Percentiles rank a stretch among this genome's conserved stretches.
Conservation (phyloP, 2,113 vertebrate genomes). For the Carlito syrichta region DNA sequence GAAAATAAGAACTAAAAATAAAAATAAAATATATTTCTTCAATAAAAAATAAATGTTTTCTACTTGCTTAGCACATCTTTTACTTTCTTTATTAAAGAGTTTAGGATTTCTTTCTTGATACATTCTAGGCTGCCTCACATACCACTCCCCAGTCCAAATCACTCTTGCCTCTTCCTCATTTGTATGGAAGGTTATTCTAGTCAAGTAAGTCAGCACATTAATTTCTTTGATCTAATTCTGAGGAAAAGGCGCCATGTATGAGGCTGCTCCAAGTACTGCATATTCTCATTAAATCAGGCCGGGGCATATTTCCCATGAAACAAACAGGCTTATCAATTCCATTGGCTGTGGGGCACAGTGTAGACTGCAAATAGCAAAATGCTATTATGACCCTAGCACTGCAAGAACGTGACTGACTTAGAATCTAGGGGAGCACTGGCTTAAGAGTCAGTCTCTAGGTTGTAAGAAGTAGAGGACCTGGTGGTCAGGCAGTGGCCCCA, state of each 20-base stretch:
- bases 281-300: background rate
- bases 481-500: background rate
- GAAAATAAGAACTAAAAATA: conserved; percentile 1
- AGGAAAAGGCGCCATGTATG: background rate
- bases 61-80: background rate
- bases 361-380: background rate
- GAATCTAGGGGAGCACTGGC: background rate
- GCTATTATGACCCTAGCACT: background rate
- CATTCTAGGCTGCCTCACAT: background rate
- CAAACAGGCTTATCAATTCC: background rate
- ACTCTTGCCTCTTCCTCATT: background rate
- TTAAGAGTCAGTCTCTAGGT: background rate
- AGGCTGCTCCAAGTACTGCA: background rate
- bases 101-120: background rate
- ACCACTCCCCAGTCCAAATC: background rate
- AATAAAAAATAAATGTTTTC: background rate
- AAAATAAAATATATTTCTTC: conserved; percentile 2
- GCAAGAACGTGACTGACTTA: background rate
- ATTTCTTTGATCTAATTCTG: conserved; percentile 26
- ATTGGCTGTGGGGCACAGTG: background rate
- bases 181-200: background rate
- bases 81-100: conserved; percentile 21
- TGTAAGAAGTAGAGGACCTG: background rate
- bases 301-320: background rate
- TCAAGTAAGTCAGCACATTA: background rate